These are phyloP conservation scores for Tenthredo mesomela DNA, from an alignment of 2,888 invertebrate genomes.

Conservation along the genomic window DNA sequence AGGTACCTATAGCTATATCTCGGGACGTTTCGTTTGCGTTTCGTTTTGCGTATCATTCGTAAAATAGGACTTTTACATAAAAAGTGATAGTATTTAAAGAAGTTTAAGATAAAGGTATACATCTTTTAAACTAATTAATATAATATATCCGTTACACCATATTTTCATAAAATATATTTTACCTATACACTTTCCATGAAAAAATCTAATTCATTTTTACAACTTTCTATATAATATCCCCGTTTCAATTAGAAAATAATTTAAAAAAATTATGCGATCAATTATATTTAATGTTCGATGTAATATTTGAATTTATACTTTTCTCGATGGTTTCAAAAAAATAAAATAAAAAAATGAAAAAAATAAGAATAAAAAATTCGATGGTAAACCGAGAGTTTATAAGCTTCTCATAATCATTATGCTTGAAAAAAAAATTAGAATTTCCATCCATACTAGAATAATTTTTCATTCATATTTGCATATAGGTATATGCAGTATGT, in stretches of 20 bases:
- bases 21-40: background rate
- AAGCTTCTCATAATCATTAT: background rate
- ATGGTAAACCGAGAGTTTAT: background rate
- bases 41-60: background rate
- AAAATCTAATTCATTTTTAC: background rate
- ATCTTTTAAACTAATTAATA: background rate
- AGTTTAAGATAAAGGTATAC: background rate
- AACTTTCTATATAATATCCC: background rate
- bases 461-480: background rate
- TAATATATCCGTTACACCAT: background rate
- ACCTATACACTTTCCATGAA: background rate
- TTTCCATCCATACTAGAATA: constrained; percentile 1
- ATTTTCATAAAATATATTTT: constrained; percentile 18
- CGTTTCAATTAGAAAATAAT: background rate
- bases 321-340: background rate
- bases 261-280: background rate
- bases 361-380: background rate
- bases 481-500: constrained; percentile 24
- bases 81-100: background rate
- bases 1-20: background rate
- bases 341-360: too few relatives aligned
- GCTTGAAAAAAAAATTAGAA: background rate
- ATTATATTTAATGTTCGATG: constrained; percentile 8
- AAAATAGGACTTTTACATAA: background rate
- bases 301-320: background rate